phyloP scores from a whole-genome alignment of 1,140 invertebrate genomes.

The Panagrolaimus sp. region DNA sequence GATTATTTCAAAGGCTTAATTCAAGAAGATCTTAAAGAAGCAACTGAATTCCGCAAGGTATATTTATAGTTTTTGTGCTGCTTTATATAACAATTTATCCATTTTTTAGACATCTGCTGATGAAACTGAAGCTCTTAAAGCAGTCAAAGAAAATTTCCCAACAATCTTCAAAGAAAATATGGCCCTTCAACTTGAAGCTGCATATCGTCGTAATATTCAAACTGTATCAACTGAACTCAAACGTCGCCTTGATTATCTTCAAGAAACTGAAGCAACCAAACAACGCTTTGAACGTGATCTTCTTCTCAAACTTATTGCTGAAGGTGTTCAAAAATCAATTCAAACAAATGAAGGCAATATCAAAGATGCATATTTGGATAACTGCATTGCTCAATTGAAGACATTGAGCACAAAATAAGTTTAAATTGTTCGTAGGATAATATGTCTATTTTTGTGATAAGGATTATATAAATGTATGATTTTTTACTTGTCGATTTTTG shows the following conservation, averaged over 20 bases:
- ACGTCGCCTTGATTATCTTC: conserved; percentile 52
- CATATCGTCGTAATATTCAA: conserved; percentile 57
- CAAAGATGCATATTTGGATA: conserved; percentile 52
- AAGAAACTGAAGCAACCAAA: conserved; percentile 55
- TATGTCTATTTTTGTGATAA: no score
- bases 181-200: conserved; percentile 52
- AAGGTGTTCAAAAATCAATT: conserved; percentile 43
- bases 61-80: background rate
- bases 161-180: conserved; percentile 55
- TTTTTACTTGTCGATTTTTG: no score
- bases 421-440: no score
- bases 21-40: conserved; percentile 54
- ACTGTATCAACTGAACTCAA: conserved; percentile 50
- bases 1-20: conserved; percentile 47
- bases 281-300: conserved; percentile 53
- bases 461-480: no score
- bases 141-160: conserved; percentile 52
- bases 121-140: conserved; percentile 47
- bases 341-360: conserved; percentile 45
- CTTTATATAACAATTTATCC: conserved; percentile 1
- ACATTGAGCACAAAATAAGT: conserved; percentile 21
- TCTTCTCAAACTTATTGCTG: conserved; percentile 46
- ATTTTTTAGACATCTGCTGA: conserved; percentile 47
- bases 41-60: conserved; percentile 57
- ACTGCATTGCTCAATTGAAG: conserved; percentile 51